phyloP scores from a whole-genome alignment of 2,888 invertebrate species.

The Acanthosepion pharaonis region DNA sequence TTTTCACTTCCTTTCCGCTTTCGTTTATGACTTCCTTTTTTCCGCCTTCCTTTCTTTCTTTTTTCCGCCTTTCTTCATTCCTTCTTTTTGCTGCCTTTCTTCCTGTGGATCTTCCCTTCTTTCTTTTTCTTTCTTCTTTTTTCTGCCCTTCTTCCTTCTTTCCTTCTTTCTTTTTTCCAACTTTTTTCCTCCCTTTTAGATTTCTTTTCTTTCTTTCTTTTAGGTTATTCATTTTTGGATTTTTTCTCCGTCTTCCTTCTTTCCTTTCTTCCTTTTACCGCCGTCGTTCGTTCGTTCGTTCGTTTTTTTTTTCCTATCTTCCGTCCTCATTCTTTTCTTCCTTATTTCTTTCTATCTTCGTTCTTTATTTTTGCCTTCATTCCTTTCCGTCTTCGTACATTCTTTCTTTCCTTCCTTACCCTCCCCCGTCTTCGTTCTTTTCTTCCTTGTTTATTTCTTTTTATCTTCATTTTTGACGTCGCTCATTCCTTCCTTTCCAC shows the following conservation, averaged over 20 bases:
- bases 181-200: background rate
- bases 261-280: background rate
- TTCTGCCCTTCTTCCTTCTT: background rate
- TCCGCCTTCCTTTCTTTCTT: background rate
- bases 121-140: background rate
- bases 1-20: background rate
- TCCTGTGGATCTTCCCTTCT: background rate
- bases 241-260: background rate
- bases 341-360: background rate
- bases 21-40: background rate
- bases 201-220: background rate
- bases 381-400: too few species aligned
- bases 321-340: background rate
- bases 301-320: background rate
- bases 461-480: too few species aligned
- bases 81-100: background rate
- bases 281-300: background rate
- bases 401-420: too few species aligned
- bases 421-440: too few species aligned
- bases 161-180: background rate
- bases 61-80: background rate
- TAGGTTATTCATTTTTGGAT: too few species aligned
- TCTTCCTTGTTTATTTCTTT: too few species aligned
- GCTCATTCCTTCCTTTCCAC: background rate
- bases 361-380: too few species aligned